A percentile compares a stretch with the other conserved stretches of the same genome.
phyloP scores from a whole-genome alignment of 2,797 vertebrate genomes.

The Pantherophis alleghaniensis region DNA sequence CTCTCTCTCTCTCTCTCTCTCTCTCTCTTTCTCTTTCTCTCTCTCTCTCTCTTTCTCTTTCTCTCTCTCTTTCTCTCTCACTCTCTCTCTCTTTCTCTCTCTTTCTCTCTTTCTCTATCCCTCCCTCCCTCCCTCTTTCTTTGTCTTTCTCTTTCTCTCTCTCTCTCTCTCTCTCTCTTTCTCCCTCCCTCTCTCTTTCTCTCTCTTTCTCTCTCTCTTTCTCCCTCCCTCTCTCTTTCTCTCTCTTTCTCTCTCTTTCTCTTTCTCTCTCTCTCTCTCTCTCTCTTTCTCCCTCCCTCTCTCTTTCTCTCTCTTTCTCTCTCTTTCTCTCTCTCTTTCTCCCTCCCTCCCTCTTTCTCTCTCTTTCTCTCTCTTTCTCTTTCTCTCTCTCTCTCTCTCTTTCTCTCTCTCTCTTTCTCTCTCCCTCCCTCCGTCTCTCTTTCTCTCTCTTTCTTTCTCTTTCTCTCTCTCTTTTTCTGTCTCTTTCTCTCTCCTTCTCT shows the following conservation, averaged over 20 bases:
- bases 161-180: accelerated
- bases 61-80: accelerated
- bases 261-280: accelerated
- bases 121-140: accelerated
- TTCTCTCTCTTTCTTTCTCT: no score
- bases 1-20: accelerated
- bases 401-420: no score
- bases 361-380: no score
- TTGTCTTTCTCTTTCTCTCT: accelerated
- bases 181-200: no score
- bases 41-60: accelerated
- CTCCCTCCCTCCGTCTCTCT: no score
- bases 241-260: accelerated
- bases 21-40: accelerated
- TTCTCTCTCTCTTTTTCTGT: accelerated
- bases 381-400: no score
- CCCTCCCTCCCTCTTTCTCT: accelerated
- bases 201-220: accelerated
- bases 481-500: no score
- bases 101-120: accelerated
- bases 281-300: accelerated
- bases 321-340: no score
- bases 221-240: accelerated
- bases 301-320: no score
- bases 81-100: accelerated